Conservation (phyloP, 2,888 invertebrate species). For the Limnephilus auricula region DNA sequence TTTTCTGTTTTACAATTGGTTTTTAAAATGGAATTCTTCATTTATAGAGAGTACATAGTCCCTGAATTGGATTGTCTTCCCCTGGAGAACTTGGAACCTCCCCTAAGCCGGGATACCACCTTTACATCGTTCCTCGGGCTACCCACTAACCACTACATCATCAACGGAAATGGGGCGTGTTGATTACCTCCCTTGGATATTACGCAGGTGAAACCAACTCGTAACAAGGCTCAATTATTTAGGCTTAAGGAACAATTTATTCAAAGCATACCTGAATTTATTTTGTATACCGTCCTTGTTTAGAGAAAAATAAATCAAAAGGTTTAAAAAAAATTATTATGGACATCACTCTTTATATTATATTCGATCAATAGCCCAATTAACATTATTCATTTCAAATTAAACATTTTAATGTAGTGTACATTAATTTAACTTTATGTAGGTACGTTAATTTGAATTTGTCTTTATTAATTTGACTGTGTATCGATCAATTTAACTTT, state of each 20-base stretch:
- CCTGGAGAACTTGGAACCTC: constrained; percentile 75
- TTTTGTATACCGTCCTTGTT: background rate
- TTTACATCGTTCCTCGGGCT: constrained; percentile 78
- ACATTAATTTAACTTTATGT: background rate
- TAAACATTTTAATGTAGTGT: background rate
- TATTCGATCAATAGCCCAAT: background rate
- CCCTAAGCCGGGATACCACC: constrained; percentile 76
- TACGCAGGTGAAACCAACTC: background rate
- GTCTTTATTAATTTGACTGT: too few relatives aligned
- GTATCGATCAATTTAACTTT: too few relatives aligned
- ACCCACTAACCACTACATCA: constrained; percentile 67
- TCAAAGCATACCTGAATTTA: constrained; percentile 2
- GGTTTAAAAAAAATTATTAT: background rate
- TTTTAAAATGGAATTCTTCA: background rate
- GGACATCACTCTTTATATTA: background rate
- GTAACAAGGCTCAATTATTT: constrained; percentile 51
- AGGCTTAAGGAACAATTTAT: constrained; percentile 37
- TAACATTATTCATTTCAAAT: background rate
- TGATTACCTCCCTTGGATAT: background rate
- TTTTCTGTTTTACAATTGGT: background rate
- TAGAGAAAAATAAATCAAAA: background rate
- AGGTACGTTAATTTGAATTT: background rate
- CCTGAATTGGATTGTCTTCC: constrained; percentile 76
- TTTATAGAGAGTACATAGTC: constrained; percentile 75
- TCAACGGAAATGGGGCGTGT: constrained; percentile 62